These are phyloP conservation scores for Chloropsis cyanopogon DNA, from an alignment of 2,113 vertebrate genomes.

Conservation along the genomic window DNA sequence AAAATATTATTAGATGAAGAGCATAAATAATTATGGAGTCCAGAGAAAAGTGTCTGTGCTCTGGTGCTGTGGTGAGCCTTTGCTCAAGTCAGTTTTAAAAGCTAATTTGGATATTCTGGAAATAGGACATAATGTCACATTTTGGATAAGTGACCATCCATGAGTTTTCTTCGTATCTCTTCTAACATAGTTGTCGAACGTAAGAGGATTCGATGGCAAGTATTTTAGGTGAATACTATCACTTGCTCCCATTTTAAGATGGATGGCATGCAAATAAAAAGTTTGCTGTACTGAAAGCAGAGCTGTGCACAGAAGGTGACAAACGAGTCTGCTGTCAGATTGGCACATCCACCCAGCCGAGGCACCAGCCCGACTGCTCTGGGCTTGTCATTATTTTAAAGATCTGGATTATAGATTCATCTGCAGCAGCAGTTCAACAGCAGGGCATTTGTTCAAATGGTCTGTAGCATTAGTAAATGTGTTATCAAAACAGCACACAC, in stretches of 20 bases:
- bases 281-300: not conserved
- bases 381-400: conserved; percentile 15
- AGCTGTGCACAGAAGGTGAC: not conserved
- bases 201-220: not conserved
- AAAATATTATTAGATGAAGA: not conserved
- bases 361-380: not conserved
- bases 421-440: conserved; percentile 14
- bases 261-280: not conserved
- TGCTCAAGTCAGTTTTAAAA: not conserved
- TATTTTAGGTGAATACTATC: not conserved
- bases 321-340: not conserved
- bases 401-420: conserved; percentile 18
- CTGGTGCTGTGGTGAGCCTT: not conserved
- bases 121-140: not conserved
- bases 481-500: not conserved
- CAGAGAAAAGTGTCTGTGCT: not conserved
- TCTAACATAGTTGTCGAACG: rapidly evolving
- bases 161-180: not conserved
- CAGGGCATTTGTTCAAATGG: conserved; percentile 4
- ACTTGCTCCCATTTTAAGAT: not conserved
- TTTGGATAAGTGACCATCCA: not conserved
- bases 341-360: not conserved
- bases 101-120: not conserved
- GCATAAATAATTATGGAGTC: not conserved
- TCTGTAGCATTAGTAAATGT: not conserved